Conservation (phyloP, 2,113 vertebrate species). For the Platanista minor region DNA sequence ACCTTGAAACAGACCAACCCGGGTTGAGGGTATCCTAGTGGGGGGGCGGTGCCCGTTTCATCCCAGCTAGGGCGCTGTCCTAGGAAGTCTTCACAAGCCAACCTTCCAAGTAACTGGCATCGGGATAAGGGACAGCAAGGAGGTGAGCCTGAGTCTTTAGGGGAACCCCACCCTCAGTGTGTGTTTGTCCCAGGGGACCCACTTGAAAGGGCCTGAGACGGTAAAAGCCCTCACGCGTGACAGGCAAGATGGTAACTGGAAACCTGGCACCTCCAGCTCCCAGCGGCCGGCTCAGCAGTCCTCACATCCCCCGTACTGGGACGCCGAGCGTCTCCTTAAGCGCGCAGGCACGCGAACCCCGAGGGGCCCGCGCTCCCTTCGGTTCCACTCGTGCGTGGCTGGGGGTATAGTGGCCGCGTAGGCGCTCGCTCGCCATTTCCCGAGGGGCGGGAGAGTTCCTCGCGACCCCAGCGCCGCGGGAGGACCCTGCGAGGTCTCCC, state of each 20-base stretch:
- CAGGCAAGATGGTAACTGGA: not conserved
- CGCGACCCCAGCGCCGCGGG: not conserved
- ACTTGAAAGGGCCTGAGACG: not conserved
- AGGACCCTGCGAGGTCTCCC: not conserved
- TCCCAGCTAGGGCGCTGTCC: not conserved
- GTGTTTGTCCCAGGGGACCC: not conserved
- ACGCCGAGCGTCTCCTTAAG: not conserved
- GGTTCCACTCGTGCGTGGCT: not conserved
- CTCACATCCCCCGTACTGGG: not conserved
- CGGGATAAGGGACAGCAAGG: not conserved
- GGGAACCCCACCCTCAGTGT: not conserved
- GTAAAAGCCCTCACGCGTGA: not conserved
- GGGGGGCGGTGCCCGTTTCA: not conserved
- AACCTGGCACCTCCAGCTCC: not conserved
- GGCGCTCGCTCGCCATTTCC: not conserved
- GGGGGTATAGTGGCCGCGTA: not conserved
- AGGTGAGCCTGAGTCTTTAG: not conserved
- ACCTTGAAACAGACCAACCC: not conserved
- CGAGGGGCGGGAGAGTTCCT: not conserved
- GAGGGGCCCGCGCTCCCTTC: not conserved
- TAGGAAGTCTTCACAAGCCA: not conserved
- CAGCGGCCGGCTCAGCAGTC: not conserved
- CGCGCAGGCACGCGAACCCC: not conserved
- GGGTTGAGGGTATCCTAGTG: not conserved
- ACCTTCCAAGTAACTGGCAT: not conserved